Conservation (phyloP, 35 echinoderm and acorn worm genomes). For the Amphiura filiformis region DNA sequence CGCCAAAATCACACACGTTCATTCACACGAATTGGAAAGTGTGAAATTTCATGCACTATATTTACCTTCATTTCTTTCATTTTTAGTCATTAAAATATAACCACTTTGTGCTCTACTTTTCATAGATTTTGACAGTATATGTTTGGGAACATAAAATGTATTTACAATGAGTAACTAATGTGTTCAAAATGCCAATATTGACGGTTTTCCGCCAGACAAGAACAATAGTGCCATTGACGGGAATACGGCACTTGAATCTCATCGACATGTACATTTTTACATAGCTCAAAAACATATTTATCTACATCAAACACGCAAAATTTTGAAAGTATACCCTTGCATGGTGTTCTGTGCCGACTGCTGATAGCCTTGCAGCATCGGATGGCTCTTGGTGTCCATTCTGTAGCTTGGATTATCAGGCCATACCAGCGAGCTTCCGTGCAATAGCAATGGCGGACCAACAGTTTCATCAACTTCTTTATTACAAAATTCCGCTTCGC, state of each 20-base stretch:
- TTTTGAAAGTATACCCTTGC: constrained; percentile 90
- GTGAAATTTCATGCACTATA: background rate
- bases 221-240: background rate
- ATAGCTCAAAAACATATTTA: constrained; percentile 14
- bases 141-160: background rate
- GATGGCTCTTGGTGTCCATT: constrained; percentile 98
- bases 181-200: background rate
- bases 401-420: constrained; percentile 64
- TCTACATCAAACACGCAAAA: constrained; percentile 63
- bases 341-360: constrained; percentile 80
- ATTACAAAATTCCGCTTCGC: constrained; percentile 30
- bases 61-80: background rate
- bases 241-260: background rate
- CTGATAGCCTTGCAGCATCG: constrained; percentile 91
- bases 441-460: constrained; percentile 99
- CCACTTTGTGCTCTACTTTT: background rate
- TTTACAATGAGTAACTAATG: background rate
- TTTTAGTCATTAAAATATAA: background rate
- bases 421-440: constrained; percentile 95
- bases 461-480: constrained; percentile 77
- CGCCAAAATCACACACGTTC: background rate
- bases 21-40: background rate
- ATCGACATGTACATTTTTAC: background rate
- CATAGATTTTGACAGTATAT: background rate
- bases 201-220: background rate